Percentiles rank a stretch among this genome's conserved stretches.
Conservation (phyloP, 2,797 vertebrate species). For the Pseudochirops corinnae region DNA sequence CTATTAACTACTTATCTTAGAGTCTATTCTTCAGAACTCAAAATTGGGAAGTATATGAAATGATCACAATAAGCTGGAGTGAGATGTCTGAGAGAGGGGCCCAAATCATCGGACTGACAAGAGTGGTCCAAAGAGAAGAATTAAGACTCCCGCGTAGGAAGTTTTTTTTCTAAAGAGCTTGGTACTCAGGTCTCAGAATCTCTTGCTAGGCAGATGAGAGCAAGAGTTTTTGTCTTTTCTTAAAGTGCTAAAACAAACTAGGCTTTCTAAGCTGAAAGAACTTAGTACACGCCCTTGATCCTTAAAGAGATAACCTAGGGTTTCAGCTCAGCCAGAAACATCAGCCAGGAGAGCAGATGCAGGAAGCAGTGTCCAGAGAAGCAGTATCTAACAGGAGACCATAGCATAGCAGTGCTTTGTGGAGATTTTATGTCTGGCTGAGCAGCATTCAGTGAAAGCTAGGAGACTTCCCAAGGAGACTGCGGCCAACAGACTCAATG, state of each 20-base stretch:
- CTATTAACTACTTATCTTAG: background rate
- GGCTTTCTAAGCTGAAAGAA: background rate
- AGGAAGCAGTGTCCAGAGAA: background rate
- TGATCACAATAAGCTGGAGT: background rate
- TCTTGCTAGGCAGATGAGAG: background rate
- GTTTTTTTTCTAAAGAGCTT: background rate
- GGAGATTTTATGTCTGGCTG: background rate
- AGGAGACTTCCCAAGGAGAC: background rate
- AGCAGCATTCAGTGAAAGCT: background rate
- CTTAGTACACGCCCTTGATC: background rate
- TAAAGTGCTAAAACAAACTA: background rate
- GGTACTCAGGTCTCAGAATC: background rate
- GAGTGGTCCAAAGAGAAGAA: background rate
- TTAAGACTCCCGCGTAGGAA: background rate
- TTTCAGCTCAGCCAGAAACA: background rate
- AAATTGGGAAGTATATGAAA: background rate
- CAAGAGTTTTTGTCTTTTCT: background rate
- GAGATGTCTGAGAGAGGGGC: background rate
- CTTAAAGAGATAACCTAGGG: background rate
- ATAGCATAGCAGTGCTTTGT: background rate
- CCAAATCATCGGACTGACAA: background rate
- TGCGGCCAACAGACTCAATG: background rate
- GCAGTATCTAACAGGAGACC: background rate
- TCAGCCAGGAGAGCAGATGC: background rate
- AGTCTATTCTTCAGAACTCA: background rate